phyloP scores from a whole-genome alignment of 1,140 invertebrate genomes.

The Steinernema khuongi region DNA sequence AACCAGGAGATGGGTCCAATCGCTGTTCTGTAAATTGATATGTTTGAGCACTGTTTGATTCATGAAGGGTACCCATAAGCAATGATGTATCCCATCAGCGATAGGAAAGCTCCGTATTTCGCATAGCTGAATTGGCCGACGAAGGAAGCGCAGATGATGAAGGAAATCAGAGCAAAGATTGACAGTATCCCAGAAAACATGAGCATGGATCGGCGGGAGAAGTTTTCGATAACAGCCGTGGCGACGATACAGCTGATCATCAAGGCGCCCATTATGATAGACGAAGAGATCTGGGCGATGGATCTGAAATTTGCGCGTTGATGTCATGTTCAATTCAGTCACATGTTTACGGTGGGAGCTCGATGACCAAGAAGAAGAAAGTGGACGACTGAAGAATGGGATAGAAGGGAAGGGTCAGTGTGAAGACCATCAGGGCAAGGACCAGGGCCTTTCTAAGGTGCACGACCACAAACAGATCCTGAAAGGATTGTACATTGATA shows the following conservation, averaged over 20 bases:
- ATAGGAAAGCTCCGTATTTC: conserved; percentile 45
- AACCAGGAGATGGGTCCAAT: conserved; percentile 56
- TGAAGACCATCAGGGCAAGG: conserved; percentile 39
- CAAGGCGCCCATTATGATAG: conserved; percentile 51
- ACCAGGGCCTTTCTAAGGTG: conserved; percentile 48
- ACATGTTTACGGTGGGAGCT: conserved; percentile 36
- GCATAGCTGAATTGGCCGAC: background rate
- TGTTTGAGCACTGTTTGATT: background rate
- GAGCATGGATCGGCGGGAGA: conserved; percentile 42
- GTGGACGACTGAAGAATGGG: conserved; percentile 54
- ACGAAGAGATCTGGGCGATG: conserved; percentile 43
- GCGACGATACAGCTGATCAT: conserved; percentile 43
- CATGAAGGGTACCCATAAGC: conserved; percentile 30
- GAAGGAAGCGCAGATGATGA: conserved; percentile 36
- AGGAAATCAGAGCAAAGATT: conserved; percentile 37
- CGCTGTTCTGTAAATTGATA: conserved; percentile 40
- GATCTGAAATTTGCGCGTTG: conserved; percentile 25
- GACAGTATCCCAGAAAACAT: conserved; percentile 37
- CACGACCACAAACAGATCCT: conserved; percentile 31
- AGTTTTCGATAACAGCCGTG: conserved; percentile 40
- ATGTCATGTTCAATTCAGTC: background rate
- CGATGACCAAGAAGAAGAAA: conserved; percentile 40
- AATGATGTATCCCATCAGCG: conserved; percentile 36
- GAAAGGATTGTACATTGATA: conserved; percentile 7
- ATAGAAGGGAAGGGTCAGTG: conserved; percentile 50